Evolutionary conservation across 1,140 invertebrate genomes (phyloP), one percentile per base, ranked within the genome.

Genomic region (Lepidotrigona ventralis): DNA sequence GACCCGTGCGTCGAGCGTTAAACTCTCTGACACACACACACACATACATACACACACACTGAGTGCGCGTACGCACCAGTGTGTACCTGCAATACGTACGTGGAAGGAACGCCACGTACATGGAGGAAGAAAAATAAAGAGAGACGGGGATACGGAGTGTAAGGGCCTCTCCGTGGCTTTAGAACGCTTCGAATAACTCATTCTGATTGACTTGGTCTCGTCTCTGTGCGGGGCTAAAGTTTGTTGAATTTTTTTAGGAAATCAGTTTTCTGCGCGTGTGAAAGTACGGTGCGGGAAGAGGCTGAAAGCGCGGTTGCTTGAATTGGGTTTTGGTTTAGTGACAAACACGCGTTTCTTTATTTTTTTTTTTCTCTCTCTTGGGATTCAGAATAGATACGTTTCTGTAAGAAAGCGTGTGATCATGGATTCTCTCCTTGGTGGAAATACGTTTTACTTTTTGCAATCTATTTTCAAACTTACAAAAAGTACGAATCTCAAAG

Each of bases 1-100:
- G 90, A 90, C 76, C 85, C 86, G 81, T 88, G 85, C 88, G 85
- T 81, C 90, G 89, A 90, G 90, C 88, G 87, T 91, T 91, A 90
- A 91, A 90, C 90, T 91, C 89, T 86, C 88, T 84, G 84, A 77
- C 83, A 79, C 70, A 73, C 73, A 51, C 64, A 68, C 71, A 53
- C 23, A 33, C 51, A 51, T 46, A 51, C 14, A 58, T 17, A 53
- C 19, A 29, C 54, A n/a, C 17, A 19, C 26, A 39, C 21, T 11
- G 21, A 9, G 9, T 8, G 8, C 21, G 23, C 19, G 19, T 8
- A 33, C 33, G 33, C 39, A 46, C 8, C 39, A 46, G 39, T 46
- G 39, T 46, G 58, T 60, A 60, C 12, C 58, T 19, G 17, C 26
- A 11, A 8, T 19, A 29, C 70, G n/a, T 15, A 17, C 26, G 60